These are phyloP conservation scores for Plagodis dolabraria DNA, from an alignment of 2,888 invertebrate genomes.

Conservation along the genomic window DNA sequence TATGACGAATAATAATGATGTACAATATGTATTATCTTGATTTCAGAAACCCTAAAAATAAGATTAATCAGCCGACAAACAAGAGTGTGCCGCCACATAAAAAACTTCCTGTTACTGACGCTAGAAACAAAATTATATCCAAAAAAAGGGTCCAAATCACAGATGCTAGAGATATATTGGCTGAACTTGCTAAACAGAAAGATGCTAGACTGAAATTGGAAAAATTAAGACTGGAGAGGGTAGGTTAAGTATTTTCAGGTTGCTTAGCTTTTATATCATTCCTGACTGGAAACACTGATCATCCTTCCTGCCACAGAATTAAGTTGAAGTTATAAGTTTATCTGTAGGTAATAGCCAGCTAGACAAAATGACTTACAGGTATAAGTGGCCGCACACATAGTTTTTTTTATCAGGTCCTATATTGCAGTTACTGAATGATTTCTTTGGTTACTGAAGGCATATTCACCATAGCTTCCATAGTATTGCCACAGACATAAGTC, in stretches of 20 bases:
- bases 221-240: constrained; percentile 84
- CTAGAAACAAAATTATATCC: constrained; percentile 91
- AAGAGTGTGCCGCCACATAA: constrained; percentile 30
- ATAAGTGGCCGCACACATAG: too few relatives aligned
- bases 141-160: constrained; percentile 90
- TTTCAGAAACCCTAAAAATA: constrained; percentile 43
- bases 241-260: too few relatives aligned
- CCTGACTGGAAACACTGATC: too few relatives aligned
- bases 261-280: too few relatives aligned
- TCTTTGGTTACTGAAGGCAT: not conserved
- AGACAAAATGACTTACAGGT: too few relatives aligned
- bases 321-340: too few relatives aligned
- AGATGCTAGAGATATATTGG: constrained; percentile 92
- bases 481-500: not conserved
- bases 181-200: constrained; percentile 89
- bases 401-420: too few relatives aligned
- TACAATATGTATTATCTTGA: constrained; percentile 2
- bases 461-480: too few relatives aligned
- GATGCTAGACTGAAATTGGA: constrained; percentile 91
- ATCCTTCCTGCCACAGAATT: too few relatives aligned
- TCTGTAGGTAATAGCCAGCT: too few relatives aligned
- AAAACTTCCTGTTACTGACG: constrained; percentile 82
- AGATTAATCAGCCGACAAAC: constrained; percentile 39
- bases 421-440: too few relatives aligned
- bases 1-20: not conserved